Conservation (phyloP, 2,113 vertebrate species). For the Azemiops feae region DNA sequence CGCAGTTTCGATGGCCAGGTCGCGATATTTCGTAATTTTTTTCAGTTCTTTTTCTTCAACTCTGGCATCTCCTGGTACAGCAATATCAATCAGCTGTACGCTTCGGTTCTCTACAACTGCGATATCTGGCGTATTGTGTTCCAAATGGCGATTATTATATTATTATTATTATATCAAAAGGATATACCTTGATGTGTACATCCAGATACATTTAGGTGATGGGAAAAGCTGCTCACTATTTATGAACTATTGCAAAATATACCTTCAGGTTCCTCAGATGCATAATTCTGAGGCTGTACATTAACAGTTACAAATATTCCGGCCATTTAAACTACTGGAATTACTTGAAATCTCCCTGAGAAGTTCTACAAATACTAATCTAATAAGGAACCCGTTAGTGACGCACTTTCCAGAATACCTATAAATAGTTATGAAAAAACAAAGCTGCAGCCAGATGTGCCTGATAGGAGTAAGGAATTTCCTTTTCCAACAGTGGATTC, state of each 20-base stretch:
- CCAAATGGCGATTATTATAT: too few species aligned
- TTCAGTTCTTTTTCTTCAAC: too few species aligned
- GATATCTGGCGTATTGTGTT: too few species aligned
- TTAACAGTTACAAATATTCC: neutral
- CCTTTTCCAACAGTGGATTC: neutral
- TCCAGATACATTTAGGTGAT: neutral
- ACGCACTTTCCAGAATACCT: neutral
- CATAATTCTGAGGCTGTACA: neutral
- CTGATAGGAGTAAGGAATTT: slow-evolving; percentile 3
- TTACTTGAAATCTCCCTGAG: neutral
- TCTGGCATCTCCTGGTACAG: too few species aligned
- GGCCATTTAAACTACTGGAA: neutral
- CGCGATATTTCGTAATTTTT: too few species aligned
- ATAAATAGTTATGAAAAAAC: slow-evolving; percentile 16
- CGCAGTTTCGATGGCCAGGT: too few species aligned
- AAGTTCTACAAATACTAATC: neutral
- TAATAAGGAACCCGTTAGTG: neutral
- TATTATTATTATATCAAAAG: too few species aligned
- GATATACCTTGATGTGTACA: neutral
- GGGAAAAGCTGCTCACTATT: neutral
- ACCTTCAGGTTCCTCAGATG: neutral
- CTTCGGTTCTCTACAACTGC: too few species aligned
- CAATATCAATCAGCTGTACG: too few species aligned
- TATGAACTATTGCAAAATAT: neutral
- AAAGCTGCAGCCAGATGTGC: neutral